Base-by-base conservation (phyloP, 2,797 vertebrate genomes). In the Sebastiscus tertius region DNA sequence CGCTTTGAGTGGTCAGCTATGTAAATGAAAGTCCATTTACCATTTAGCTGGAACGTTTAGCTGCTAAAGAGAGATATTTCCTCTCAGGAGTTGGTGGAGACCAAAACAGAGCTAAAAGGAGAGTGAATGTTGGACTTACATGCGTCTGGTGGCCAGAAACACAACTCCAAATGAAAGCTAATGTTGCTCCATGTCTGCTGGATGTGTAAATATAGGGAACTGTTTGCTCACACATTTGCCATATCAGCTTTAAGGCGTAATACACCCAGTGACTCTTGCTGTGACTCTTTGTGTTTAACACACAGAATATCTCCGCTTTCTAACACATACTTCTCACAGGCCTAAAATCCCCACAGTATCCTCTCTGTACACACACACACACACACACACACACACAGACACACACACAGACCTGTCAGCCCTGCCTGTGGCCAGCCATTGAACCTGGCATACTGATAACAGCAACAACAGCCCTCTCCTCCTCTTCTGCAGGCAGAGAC, bases 371-470 rank as follows among this genome's bases (percentile, higher is more conserved):
- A 58, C 55, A 24, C 52, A 55, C 52, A 55, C 39, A 42, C 39
- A 6, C 39, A 16, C 39, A 6, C 39, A 16, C 12, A 6, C 39
- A 46, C 42, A 8, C 42, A 18, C 42, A 18, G 6, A 6, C 39
- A 16, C 31, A 34, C 60, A 34, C 31, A 60, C 59, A 61, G 29
- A 54, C 52, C 5, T 80, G 83, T 79, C 82, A 89, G 66, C 14
- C 56, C 59, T 72, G 60, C 58, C 59, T 20, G 29, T 79, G 83
- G 73, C 74, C 85, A 71, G 71, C 84, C 80, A 85, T 78, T 91
- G 88, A 87, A 87, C 82, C 79, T 79, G 80, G 67, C 80, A 8
- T 20, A 75, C 73, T 75, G 86, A 91, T 89, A 91, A 82, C 75
- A 80, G 80, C 75, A 85, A 81, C 83, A 87, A 72, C 82, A 82